A percentile compares a stretch with the other conserved stretches of the same genome.
phyloP scores from a whole-genome alignment of 2,888 invertebrate species.

The Drosophila rellima region DNA sequence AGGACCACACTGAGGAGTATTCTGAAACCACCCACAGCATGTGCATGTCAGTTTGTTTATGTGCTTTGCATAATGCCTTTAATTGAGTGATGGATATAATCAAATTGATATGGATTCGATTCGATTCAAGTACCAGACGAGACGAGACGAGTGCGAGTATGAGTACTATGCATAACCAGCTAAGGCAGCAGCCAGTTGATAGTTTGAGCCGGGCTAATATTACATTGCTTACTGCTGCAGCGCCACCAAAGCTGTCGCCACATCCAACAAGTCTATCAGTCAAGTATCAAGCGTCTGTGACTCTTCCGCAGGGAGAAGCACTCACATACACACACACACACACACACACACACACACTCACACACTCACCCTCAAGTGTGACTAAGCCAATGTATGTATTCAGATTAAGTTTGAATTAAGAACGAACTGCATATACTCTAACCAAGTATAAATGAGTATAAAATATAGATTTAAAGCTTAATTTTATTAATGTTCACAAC shows the following conservation, averaged over 20 bases:
- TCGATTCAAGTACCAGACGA: not conserved
- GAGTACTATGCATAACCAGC: slow-evolving; percentile 9
- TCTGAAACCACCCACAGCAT: not conserved
- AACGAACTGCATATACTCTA: slow-evolving; percentile 42
- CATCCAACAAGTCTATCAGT: slow-evolving; percentile 84
- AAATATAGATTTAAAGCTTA: no score
- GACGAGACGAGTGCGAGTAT: not conserved
- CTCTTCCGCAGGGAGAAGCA: slow-evolving; percentile 40
- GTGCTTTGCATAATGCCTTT: slow-evolving; percentile 64
- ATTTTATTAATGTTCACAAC: no score
- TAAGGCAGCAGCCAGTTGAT: slow-evolving; percentile 15
- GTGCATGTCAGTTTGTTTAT: slow-evolving; percentile 50
- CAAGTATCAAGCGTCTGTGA: slow-evolving; percentile 73
- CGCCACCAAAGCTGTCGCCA: slow-evolving; percentile 75
- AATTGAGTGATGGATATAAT: slow-evolving; percentile 75
- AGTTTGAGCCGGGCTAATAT: slow-evolving; percentile 25
- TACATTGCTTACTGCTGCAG: slow-evolving; percentile 31
- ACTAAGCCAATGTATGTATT: slow-evolving; percentile 22
- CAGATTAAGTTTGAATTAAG: not conserved
- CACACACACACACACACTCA: not conserved
- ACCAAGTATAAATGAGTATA: no score
- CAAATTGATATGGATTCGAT: slow-evolving; percentile 57
- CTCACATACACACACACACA: slow-evolving; percentile 4
- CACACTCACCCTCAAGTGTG: slow-evolving; percentile 17
- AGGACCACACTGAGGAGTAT: not conserved